Conservation (phyloP, 2,888 invertebrate genomes). For the Odontothrips loti region DNA sequence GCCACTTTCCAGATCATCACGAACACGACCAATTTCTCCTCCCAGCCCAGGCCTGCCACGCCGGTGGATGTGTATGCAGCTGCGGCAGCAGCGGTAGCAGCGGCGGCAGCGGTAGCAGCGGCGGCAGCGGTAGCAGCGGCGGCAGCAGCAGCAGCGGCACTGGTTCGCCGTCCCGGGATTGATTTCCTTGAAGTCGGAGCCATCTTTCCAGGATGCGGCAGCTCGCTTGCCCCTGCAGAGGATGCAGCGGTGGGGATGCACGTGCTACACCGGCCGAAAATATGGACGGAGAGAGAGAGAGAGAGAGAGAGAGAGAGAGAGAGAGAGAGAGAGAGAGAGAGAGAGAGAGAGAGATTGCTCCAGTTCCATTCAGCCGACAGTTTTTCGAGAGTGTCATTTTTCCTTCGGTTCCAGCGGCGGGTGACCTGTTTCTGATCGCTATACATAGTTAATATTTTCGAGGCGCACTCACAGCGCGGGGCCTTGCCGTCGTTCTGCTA, state of each 20-base stretch:
- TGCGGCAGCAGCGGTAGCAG: neutral
- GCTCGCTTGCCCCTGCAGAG: neutral
- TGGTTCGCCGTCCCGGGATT: neutral
- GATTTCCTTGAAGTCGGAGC: conserved; percentile 14
- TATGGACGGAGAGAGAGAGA: too few relatives aligned
- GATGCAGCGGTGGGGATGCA: neutral
- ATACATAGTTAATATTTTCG: too few relatives aligned
- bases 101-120: neutral
- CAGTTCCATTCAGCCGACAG: neutral
- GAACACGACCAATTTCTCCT: conserved; percentile 13
- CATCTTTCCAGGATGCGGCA: neutral
- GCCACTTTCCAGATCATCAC: conserved; percentile 15
- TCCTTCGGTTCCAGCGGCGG: too few relatives aligned
- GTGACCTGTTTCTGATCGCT: too few relatives aligned
- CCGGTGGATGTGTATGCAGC: neutral
- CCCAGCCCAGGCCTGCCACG: neutral
- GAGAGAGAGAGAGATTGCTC: neutral
- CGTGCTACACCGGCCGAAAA: neutral
- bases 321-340: too few relatives aligned
- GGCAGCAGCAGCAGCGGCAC: too few relatives aligned
- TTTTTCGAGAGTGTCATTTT: too few relatives aligned
- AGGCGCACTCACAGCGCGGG: too few relatives aligned
- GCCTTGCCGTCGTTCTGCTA: too few relatives aligned
- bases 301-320: too few relatives aligned
- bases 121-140: too few relatives aligned